phyloP scores from a whole-genome alignment of 2,888 invertebrate genomes.

The Napeogenes inachia region DNA sequence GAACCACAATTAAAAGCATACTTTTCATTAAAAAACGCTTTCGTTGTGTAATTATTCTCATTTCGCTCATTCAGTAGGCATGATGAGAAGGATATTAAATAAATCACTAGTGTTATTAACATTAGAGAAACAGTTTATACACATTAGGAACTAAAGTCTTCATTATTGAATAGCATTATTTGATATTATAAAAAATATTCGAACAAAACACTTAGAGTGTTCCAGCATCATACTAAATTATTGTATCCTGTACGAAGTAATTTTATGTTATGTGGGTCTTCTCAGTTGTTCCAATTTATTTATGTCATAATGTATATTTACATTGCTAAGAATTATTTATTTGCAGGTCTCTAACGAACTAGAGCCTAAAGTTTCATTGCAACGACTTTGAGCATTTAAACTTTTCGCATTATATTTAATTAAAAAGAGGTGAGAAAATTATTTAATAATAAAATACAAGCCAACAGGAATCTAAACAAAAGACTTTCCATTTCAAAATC shows the following conservation, averaged over 20 bases:
- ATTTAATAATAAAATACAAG: too few species aligned
- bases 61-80: slow-evolving; percentile 5
- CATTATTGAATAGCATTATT: too few species aligned
- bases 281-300: too few species aligned
- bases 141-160: too few species aligned
- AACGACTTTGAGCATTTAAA: slow-evolving; percentile 36
- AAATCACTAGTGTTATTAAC: too few species aligned
- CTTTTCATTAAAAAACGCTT: not conserved
- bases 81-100: not conserved
- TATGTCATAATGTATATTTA: not conserved
- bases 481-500: too few species aligned
- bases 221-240: too few species aligned
- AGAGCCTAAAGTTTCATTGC: slow-evolving; percentile 20
- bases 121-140: not conserved
- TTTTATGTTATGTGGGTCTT: not conserved
- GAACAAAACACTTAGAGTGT: too few species aligned
- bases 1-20: not conserved
- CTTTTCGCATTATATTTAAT: slow-evolving; percentile 58
- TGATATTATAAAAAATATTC: too few species aligned
- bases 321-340: slow-evolving; percentile 5
- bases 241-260: too few species aligned
- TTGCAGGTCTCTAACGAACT: slow-evolving; percentile 27
- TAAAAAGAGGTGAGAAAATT: slow-evolving; percentile 44
- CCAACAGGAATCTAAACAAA: too few species aligned
- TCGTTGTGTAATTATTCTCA: slow-evolving; percentile 8